phyloP scores from a whole-genome alignment of 2,888 invertebrate species.

The Chydorus sphaericus region DNA sequence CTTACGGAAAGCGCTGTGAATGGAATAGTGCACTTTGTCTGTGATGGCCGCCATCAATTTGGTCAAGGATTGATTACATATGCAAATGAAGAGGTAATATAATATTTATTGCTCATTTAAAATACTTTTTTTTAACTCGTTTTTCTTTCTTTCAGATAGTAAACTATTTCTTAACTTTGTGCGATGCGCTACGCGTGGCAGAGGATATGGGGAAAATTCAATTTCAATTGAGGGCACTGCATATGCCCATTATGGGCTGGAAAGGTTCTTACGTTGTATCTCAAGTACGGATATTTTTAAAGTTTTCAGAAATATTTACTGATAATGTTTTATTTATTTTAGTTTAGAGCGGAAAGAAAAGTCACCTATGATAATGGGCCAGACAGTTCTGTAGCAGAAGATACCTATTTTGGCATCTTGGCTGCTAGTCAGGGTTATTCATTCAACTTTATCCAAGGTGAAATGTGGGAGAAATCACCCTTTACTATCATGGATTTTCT shows the following conservation, averaged over 20 bases:
- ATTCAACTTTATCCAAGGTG: slow-evolving; percentile 92
- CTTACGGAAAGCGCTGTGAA: slow-evolving; percentile 74
- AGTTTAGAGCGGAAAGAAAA: slow-evolving; percentile 76
- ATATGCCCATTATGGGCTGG: slow-evolving; percentile 92
- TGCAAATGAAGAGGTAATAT: slow-evolving; percentile 71
- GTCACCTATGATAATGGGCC: slow-evolving; percentile 92
- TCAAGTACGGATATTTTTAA: slow-evolving; percentile 45
- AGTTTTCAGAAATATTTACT: background rate
- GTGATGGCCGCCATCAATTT: slow-evolving; percentile 86
- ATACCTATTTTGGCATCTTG: slow-evolving; percentile 93
- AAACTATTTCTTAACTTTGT: slow-evolving; percentile 91
- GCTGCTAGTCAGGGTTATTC: slow-evolving; percentile 78
- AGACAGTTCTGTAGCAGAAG: slow-evolving; percentile 95
- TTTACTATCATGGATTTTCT: slow-evolving; percentile 89
- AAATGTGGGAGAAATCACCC: slow-evolving; percentile 98
- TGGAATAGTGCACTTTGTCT: slow-evolving; percentile 83
- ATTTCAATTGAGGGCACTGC: slow-evolving; percentile 81
- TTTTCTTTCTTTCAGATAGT: slow-evolving; percentile 42
- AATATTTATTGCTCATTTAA: background rate
- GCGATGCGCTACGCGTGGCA: slow-evolving; percentile 87
- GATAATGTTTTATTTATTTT: slow-evolving; percentile 24
- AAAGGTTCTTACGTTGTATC: slow-evolving; percentile 96
- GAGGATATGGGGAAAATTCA: slow-evolving; percentile 96
- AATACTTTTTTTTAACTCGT: background rate
- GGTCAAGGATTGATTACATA: slow-evolving; percentile 93